phyloP scores from a whole-genome alignment of 2,888 invertebrate species.

The Ichneumoninae sp. region DNA sequence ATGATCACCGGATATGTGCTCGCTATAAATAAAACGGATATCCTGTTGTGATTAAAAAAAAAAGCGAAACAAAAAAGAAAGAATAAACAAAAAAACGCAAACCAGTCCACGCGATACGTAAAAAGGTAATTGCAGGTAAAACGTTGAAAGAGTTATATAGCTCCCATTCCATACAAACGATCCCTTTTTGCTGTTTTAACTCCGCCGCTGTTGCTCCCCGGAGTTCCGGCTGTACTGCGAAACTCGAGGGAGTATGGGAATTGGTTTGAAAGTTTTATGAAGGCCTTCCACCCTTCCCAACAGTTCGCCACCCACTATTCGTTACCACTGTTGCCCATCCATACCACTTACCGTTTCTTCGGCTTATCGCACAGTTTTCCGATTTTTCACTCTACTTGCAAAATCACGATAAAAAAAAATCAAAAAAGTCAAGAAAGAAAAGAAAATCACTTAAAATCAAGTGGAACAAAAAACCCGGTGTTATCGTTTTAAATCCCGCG shows the following conservation, averaged over 20 bases:
- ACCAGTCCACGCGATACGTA: conserved; percentile 28
- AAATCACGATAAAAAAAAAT: background rate
- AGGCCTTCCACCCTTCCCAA: conserved; percentile 20
- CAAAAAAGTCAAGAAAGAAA: background rate
- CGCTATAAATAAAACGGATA: conserved; percentile 40
- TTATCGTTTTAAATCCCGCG: background rate
- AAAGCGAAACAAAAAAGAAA: conserved; percentile 11
- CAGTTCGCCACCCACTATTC: conserved; percentile 23
- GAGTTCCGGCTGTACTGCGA: conserved; percentile 13
- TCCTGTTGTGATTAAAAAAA: conserved; percentile 50
- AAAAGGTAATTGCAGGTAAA: conserved; percentile 60
- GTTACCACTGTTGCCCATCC: conserved; percentile 21
- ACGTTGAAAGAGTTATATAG: conserved; percentile 59
- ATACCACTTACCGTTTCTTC: conserved; percentile 14
- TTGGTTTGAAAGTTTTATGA: conserved; percentile 63
- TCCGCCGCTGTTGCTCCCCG: conserved; percentile 11
- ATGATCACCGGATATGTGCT: conserved; percentile 38
- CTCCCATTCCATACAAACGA: conserved; percentile 57
- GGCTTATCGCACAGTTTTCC: conserved; percentile 18
- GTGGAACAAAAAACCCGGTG: background rate
- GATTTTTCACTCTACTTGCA: conserved; percentile 8
- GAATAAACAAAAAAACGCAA: conserved; percentile 12
- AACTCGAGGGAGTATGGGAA: conserved; percentile 51
- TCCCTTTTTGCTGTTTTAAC: conserved; percentile 56
- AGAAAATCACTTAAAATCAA: background rate